Conservation (phyloP, 2,113 vertebrate genomes). For the Cavia porcellus region DNA sequence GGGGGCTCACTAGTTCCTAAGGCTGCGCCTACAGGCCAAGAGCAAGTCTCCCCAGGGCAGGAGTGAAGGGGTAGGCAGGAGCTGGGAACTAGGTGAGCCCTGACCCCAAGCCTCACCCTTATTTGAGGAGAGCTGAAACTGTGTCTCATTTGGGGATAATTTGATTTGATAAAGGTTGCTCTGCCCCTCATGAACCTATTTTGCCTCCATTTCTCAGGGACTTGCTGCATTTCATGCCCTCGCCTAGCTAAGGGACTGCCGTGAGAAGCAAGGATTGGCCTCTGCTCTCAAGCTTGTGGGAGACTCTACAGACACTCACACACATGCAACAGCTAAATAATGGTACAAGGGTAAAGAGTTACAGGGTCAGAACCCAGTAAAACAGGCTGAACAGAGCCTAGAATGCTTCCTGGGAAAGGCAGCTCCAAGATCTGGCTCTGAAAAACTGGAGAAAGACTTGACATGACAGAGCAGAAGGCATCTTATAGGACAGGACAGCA, state of each 20-base stretch:
- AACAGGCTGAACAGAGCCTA: neutral
- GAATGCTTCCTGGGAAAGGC: slow-evolving; percentile 24
- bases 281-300: neutral
- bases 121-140: neutral
- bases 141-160: slow-evolving; percentile 13
- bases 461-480: neutral
- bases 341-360: neutral
- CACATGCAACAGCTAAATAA: neutral
- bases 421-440: neutral
- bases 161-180: slow-evolving; percentile 43
- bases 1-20: neutral
- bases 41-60: neutral
- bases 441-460: neutral
- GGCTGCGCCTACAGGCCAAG: neutral
- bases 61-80: neutral
- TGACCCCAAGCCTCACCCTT: neutral
- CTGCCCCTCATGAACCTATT: slow-evolving; percentile 37
- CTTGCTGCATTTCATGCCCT: neutral
- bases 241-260: neutral
- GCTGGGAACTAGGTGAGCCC: neutral
- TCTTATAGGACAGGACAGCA: neutral
- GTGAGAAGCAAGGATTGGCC: neutral
- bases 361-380: neutral
- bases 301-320: neutral
- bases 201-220: slow-evolving; percentile 36